Evolutionary conservation across 1,140 invertebrate genomes (phyloP).

Genomic region (Periplaneta americana): DNA sequence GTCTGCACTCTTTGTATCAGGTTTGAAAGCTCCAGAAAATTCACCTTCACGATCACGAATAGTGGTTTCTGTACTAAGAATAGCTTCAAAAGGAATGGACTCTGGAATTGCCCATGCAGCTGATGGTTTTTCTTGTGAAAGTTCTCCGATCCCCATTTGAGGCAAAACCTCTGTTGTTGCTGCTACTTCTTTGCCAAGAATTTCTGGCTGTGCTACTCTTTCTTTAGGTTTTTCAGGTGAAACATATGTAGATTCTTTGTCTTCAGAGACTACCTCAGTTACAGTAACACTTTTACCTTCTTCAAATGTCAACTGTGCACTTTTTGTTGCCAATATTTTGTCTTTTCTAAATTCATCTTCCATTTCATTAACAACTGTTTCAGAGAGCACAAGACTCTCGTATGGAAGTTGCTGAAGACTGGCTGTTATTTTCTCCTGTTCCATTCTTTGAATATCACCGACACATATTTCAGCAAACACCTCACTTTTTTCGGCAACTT

Average conservation of each 20-base stretch:
- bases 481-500: constrained; percentile 33
- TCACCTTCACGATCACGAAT: constrained; percentile 36
- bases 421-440: constrained; percentile 24
- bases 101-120: constrained; percentile 29
- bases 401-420: constrained; percentile 27
- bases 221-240: constrained; percentile 32
- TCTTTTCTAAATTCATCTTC: constrained; percentile 30
- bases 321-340: constrained; percentile 30
- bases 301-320: constrained; percentile 37
- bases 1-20: constrained; percentile 30
- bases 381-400: constrained; percentile 30
- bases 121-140: constrained; percentile 31
- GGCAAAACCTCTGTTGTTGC: constrained; percentile 38
- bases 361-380: constrained; percentile 32
- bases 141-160: constrained; percentile 31
- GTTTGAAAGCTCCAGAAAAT: constrained; percentile 32
- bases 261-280: constrained; percentile 40
- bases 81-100: constrained; percentile 35
- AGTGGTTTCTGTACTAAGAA: constrained; percentile 36
- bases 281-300: constrained; percentile 41
- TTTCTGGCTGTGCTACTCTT: constrained; percentile 30
- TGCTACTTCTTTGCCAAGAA: constrained; percentile 32
- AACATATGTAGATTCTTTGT: constrained; percentile 35
- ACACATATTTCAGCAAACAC: constrained; percentile 29
- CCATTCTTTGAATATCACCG: constrained; percentile 27